Evolutionary conservation across 1,140 invertebrate genomes (phyloP), one percentile per base, ranked within the genome.

Genomic region (Temnothorax longispinosus): DNA sequence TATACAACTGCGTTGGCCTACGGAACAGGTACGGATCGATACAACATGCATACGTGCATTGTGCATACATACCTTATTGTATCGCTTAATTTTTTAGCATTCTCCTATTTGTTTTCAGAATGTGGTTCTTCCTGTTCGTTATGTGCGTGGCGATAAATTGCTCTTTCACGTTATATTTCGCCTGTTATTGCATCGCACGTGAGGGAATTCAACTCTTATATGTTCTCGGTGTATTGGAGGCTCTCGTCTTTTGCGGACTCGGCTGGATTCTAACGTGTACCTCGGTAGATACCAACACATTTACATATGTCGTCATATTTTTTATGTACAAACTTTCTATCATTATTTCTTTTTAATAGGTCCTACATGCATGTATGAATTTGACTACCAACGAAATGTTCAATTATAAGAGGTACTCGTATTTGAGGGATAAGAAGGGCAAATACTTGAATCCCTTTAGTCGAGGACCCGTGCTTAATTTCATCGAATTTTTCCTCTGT

Each of bases 361-460:
- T 98, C 50, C 94, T 98, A 10, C 98, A 98, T 93, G 98, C 98
- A 2, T 98, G 97, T 90, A 97, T 98, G 97, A 99, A 99, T 95
- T 94, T 99, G 18, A 99, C 98, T 10, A 99, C 98, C 21, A 99
- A 99, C 93, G 98, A 99, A 95, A 98, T 98, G 97, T 98, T 99
- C 91, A 99, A 99, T 95, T 98, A 98, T 91, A 98, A 98, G 93
- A 96, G 98, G 32, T 99, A 99, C 93, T 97, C 98, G 0, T 99
- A 99, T 93, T 94, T 99, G 74, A 96, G 98, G 47, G 98, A 99
- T 92, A 98, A 98, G 91, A 96, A 97, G 82, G 98, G 98, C 0
- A 97, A 97, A 88, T 99, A 98, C 91, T 97, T 97, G 90, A 99
- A 99, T 94, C 98, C 98, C 0, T 99, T 98, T 92, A 98, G 98